Evolutionary conservation across 2,113 vertebrate genomes (phyloP), one percentile per base, ranked within the genome.

Genomic region (Passer montanus): DNA sequence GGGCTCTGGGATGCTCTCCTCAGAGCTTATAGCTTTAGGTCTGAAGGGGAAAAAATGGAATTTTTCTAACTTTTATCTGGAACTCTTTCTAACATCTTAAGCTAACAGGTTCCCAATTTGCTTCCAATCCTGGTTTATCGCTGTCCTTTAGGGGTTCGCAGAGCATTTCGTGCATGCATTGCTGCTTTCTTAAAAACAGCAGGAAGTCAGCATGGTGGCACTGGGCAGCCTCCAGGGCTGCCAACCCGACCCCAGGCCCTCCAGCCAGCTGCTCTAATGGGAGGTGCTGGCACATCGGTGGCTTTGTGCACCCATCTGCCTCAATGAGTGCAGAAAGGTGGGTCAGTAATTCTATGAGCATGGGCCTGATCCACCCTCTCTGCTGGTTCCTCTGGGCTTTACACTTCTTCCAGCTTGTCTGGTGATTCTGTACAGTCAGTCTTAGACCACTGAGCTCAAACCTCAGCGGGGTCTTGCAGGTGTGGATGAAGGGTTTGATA

Each of bases 381-480:
- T 63, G 21, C 21, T 55, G 15, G 19, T 21, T 53, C 68, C 28
- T n/a, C 19, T 56, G 31, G 60, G 49, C 26, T 22, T 19, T 18
- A 41, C 0, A 0, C 10, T 69, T 12, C n/a, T 53, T 87, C 0
- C 0, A 72, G 13, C 35, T 90, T 90, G 53, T 50, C 24, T 26
- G 53, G 37, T 33, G 50, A 37, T 69, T 49, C 35, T 52, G 11
- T 35, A 21, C 15, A 62, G 31, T 14, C 53, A 49, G 4, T 31
- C 39, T 63, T 9, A 69, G 43, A 17, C 10, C 15, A 44, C 24
- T 13, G 21, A 11, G 30, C 33, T 52, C 63, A 78, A 60, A 11
- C 7, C 77, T 79, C 37, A 91, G 55, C 41, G 52, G 58, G 46
- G 33, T 60, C 35, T 87, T 13, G 35, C 2, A 6, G 33, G 11